These are phyloP conservation scores for Halocynthia aurantium DNA, from an alignment of 23 tunicate genomes.

Conservation along the genomic window DNA sequence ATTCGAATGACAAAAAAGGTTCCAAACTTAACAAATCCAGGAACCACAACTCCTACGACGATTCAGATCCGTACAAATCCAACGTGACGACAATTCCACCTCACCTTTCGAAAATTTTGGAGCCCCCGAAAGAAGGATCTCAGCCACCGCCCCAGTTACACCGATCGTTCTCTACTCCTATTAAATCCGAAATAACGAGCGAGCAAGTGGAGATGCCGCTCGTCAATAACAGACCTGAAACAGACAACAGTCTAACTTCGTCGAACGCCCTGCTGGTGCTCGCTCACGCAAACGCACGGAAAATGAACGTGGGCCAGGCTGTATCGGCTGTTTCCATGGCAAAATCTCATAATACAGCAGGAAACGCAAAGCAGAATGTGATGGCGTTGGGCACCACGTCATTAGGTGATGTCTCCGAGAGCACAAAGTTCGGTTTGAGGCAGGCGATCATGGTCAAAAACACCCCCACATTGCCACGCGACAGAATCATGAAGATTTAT, in stretches of 20 bases:
- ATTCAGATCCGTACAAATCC: background rate
- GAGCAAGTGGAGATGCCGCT: background rate
- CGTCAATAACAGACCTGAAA: background rate
- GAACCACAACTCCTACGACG: background rate
- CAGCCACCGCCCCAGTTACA: slow-evolving; percentile 9
- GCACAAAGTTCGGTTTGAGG: slow-evolving; percentile 5
- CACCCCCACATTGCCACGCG: background rate
- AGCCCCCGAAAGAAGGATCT: background rate
- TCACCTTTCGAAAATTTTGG: slow-evolving; percentile 2
- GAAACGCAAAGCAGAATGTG: background rate
- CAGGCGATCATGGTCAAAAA: slow-evolving; percentile 26
- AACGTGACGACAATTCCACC: background rate
- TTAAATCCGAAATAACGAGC: background rate
- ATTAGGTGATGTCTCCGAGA: slow-evolving; percentile 1
- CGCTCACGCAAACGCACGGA: slow-evolving; percentile 21
- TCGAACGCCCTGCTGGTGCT: slow-evolving; percentile 7
- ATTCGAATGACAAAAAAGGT: too few relatives aligned
- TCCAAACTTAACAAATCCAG: too few relatives aligned
- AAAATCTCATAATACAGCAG: background rate
- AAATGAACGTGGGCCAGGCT: slow-evolving; percentile 15
- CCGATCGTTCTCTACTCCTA: slow-evolving; percentile 12
- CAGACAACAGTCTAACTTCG: background rate
- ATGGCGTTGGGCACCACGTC: background rate
- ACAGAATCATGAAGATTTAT: background rate
- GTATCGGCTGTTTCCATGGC: slow-evolving; percentile 25